Base-by-base conservation (phyloP, 2,888 invertebrate species). In the Clepsis dumicolana region DNA sequence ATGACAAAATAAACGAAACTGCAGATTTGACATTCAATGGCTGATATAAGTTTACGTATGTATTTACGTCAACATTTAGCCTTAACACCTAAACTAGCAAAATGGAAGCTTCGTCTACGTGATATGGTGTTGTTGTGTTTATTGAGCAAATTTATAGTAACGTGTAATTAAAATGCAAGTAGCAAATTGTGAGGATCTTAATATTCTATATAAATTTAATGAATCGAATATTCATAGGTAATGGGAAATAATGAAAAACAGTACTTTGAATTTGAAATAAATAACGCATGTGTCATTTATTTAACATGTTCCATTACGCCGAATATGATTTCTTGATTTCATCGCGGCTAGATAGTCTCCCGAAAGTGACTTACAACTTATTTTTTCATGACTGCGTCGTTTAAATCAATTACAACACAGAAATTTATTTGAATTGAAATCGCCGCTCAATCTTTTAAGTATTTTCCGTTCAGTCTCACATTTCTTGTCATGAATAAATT, bases 121-220 rank as follows among this genome's bases (percentile, higher is more conserved):
- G 86, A 86, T 87, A 87, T 87, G 86, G 78, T 81, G 80, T 82
- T 75, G 75, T 71, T 72, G 74, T 79, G 78, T 71, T 74, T 71
- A 79, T 86, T 87, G 87, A 87, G 87, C 86, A 87, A 86, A 72
- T 67, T 50, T 53, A 64, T 63, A 67, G 48, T 54, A 56, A 61
- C 16, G 53, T 64, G 60, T 35, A 52, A 24, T 50, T 29, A 57
- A 21, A 64, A 65, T 65, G 64, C 53, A 59, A 16, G 25, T 29
- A 53, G 48, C 48, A 16, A 16, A 24, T 41, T 16, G 57, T 52
- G 48, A 60, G 44, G 53, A 44, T 24, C 41, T 65, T 65, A 53
- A 60, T 44, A 52, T n/a, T 52, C 21, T 50, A 50, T 24, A 24
- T 2, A 24, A 50, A n/a, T n/a, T n/a, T n/a, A n/a, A 24, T 24